phyloP scores from a whole-genome alignment of 2,888 invertebrate genomes.

The Criorhina ranunculi region DNA sequence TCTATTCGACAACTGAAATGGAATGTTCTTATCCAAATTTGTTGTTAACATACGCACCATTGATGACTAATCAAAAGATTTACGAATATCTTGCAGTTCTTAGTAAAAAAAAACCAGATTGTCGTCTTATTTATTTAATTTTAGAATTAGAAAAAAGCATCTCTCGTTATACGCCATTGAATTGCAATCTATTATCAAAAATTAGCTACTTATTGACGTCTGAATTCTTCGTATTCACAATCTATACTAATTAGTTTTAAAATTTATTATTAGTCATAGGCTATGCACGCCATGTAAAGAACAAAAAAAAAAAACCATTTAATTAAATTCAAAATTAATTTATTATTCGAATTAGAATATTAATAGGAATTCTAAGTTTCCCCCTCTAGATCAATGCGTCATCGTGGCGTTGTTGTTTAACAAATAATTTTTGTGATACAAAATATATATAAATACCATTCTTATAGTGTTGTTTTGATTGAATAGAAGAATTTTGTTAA shows the following conservation, averaged over 20 bases:
- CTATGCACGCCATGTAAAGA: neutral
- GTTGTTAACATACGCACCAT: constrained; percentile 9
- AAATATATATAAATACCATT: no score
- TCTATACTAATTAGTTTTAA: neutral
- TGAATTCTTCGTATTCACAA: constrained; percentile 1
- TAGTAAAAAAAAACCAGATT: no score
- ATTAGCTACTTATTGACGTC: constrained; percentile 5
- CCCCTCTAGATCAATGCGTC: constrained; percentile 12
- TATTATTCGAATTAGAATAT: constrained; percentile 10
- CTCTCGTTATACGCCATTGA: neutral
- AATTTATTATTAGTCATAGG: constrained; percentile 25
- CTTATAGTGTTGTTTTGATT: no score
- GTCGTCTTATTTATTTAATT: constrained; percentile 7
- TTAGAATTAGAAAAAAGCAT: neutral
- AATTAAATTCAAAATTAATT: constrained; percentile 3
- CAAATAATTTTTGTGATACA: neutral
- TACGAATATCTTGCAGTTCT: no score
- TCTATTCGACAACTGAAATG: no score
- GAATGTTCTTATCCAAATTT: no score
- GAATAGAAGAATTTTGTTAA: neutral
- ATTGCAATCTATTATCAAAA: constrained; percentile 12
- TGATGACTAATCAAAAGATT: constrained; percentile 8
- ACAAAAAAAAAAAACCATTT: neutral
- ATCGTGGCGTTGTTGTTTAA: constrained; percentile 6
- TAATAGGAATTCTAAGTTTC: neutral